A percentile compares a stretch with the other conserved stretches of the same genome.
Evolutionary conservation across 2,888 invertebrate genomes (phyloP).

Genomic region (Synanthedon myopaeformis): DNA sequence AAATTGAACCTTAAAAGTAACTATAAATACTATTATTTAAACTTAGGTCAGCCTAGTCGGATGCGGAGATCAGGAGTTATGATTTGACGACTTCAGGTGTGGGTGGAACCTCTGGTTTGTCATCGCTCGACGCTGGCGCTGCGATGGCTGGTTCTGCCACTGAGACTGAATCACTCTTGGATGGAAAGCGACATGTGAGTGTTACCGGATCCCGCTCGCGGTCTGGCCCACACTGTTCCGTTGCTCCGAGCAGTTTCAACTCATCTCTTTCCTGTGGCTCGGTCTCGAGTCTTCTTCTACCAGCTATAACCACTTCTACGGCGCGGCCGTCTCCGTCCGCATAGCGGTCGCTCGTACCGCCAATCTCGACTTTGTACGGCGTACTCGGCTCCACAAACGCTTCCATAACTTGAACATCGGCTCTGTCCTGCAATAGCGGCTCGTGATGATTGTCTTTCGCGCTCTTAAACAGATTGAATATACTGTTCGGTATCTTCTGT

Average conservation of each 20-base stretch:
- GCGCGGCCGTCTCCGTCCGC: constrained; percentile 32
- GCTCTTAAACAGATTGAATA: constrained; percentile 23
- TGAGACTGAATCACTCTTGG: constrained; percentile 1
- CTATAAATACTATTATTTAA: not conserved
- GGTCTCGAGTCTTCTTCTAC: constrained; percentile 30
- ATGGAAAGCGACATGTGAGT: constrained; percentile 56
- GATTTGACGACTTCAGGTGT: constrained; percentile 36
- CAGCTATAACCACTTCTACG: constrained; percentile 50
- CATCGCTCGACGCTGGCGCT: constrained; percentile 8
- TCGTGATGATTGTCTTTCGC: constrained; percentile 10
- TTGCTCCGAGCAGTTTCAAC: constrained; percentile 73
- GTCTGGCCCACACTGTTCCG: constrained; percentile 82
- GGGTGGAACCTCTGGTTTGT: constrained; percentile 6
- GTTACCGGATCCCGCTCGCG: constrained; percentile 76
- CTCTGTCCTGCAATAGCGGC: constrained; percentile 38
- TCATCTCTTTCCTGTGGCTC: constrained; percentile 39
- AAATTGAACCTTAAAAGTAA: not conserved
- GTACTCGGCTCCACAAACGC: constrained; percentile 76
- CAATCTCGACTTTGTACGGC: constrained; percentile 77
- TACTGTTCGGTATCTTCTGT: constrained; percentile 24
- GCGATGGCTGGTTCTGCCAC: not conserved
- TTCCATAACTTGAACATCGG: constrained; percentile 54
- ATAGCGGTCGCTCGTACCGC: constrained; percentile 25
- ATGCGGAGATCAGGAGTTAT: constrained; percentile 28
- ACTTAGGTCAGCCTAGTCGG: not conserved